phyloP scores from a whole-genome alignment of 2,888 invertebrate genomes.

The Eristalis pertinax region DNA sequence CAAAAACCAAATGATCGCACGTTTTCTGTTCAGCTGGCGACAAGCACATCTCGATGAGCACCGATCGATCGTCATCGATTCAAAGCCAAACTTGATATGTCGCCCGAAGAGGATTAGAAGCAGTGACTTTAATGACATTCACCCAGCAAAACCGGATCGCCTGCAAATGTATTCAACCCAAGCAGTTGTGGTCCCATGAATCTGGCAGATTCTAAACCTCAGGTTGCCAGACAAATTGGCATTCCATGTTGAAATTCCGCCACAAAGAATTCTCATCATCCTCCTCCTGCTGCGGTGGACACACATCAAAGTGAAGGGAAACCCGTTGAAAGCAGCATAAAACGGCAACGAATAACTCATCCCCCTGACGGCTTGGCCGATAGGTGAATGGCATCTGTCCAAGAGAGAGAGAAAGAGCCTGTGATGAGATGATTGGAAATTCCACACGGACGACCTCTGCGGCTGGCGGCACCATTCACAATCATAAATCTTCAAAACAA shows the following conservation, averaged over 20 bases:
- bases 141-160: background rate
- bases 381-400: background rate
- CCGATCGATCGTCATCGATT: background rate
- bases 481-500: background rate
- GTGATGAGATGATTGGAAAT: background rate
- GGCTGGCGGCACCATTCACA: background rate
- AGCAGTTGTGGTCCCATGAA: background rate
- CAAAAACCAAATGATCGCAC: background rate
- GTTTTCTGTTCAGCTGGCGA: background rate
- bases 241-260: background rate
- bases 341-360: background rate
- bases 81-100: background rate
- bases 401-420: background rate
- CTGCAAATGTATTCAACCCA: background rate
- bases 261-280: background rate
- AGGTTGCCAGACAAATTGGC: background rate
- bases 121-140: background rate
- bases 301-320: background rate
- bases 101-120: background rate
- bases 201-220: background rate
- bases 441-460: background rate
- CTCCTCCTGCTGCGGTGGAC: too few species aligned
- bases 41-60: background rate
- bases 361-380: background rate
- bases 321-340: background rate